A percentile compares a stretch with the other conserved stretches of the same genome.
Conservation (phyloP, 2,113 vertebrate species). For the Semnopithecus entellus region DNA sequence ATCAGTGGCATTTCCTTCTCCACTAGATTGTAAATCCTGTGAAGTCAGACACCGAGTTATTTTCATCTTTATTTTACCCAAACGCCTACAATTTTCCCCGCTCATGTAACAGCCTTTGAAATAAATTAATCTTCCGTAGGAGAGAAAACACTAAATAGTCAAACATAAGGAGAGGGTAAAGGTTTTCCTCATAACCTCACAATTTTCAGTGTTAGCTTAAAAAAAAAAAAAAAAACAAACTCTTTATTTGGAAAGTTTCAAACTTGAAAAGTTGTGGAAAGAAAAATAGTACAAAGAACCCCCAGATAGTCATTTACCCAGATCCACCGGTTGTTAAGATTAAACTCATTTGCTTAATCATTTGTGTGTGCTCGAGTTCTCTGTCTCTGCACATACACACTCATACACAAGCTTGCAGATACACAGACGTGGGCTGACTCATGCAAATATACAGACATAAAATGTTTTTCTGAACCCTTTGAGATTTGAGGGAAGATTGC, state of each 20-base stretch:
- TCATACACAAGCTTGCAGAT: not conserved
- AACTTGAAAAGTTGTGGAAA: not conserved
- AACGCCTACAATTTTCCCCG: not conserved
- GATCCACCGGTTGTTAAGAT: not conserved
- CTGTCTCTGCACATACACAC: not conserved
- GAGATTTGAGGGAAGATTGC: not conserved
- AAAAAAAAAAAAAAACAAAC: not conserved
- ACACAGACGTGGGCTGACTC: not conserved
- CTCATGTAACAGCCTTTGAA: not conserved
- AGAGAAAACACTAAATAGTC: not conserved
- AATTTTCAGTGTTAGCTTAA: not conserved
- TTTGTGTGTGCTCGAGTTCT: not conserved
- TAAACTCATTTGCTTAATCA: no score
- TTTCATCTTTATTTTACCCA: not conserved
- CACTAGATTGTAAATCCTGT: not conserved
- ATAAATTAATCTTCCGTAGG: not conserved
- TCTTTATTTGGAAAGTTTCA: slow-evolving; percentile 32
- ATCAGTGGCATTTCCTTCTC: not conserved
- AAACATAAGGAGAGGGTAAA: not conserved
- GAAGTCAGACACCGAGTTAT: not conserved
- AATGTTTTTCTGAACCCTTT: not conserved
- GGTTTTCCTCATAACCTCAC: not conserved
- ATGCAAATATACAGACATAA: not conserved
- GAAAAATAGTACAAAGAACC: not conserved
- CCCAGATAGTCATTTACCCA: not conserved